These are phyloP conservation scores for Loris lydekkerianus DNA, from an alignment of 2,797 vertebrate genomes.

Conservation along the genomic window DNA sequence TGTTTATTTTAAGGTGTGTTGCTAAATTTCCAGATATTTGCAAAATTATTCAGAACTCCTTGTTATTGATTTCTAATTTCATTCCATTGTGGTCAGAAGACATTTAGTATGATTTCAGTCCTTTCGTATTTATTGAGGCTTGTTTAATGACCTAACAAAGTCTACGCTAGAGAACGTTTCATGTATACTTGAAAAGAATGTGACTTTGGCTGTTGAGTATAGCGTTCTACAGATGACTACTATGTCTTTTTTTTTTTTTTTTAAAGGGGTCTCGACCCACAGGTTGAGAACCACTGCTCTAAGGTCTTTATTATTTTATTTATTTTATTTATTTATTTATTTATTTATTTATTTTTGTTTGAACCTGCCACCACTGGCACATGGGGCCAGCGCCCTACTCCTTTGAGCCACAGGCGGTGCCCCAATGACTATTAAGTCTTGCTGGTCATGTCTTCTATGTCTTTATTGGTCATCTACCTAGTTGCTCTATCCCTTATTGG, in stretches of 20 bases:
- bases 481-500: neutral
- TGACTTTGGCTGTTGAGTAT: neutral
- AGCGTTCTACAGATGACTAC: neutral
- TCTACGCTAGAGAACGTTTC: neutral
- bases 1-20: neutral
- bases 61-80: conserved; percentile 24
- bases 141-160: neutral
- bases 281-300: no score
- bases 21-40: neutral
- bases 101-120: neutral
- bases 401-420: no score
- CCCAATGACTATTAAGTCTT: neutral
- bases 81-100: neutral
- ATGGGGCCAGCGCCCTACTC: no score
- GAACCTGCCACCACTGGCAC: no score
- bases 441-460: neutral
- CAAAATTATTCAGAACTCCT: conserved; percentile 2
- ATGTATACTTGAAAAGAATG: neutral
- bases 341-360: no score
- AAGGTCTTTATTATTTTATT: no score
- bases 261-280: no score
- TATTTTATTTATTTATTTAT: no score
- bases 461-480: neutral
- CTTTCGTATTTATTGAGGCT: conserved; percentile 3
- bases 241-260: no score